Evolutionary conservation across 2,888 invertebrate genomes (phyloP).

Genomic region (Troides helena): DNA sequence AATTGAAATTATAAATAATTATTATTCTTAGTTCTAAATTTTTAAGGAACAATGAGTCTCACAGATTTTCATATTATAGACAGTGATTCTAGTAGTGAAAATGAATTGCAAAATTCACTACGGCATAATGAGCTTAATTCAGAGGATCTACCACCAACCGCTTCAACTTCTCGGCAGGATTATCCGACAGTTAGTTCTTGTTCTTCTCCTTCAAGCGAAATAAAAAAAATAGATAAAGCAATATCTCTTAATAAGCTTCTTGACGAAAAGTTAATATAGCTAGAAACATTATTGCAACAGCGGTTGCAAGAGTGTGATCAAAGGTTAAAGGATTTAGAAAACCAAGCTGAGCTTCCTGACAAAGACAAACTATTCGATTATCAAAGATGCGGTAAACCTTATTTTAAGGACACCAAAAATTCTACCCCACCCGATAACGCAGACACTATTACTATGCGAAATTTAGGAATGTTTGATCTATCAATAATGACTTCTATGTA

Average conservation of each 20-base stretch:
- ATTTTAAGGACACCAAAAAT: slow-evolving; percentile 82
- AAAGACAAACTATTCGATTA: slow-evolving; percentile 46
- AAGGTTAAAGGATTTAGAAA: slow-evolving; percentile 42
- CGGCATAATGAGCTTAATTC: slow-evolving; percentile 41
- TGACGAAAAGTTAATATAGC: slow-evolving; percentile 52
- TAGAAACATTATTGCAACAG: slow-evolving; percentile 51
- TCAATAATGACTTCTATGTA: slow-evolving; percentile 64
- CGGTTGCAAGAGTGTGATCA: slow-evolving; percentile 58
- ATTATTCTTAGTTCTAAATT: too few relatives aligned
- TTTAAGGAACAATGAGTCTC: too few relatives aligned
- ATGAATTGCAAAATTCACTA: slow-evolving; percentile 42
- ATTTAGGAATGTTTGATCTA: slow-evolving; percentile 67
- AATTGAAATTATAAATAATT: too few relatives aligned
- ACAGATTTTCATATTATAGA: slow-evolving; percentile 38
- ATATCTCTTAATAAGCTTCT: slow-evolving; percentile 61
- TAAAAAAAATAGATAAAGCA: slow-evolving; percentile 45
- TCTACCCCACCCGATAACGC: slow-evolving; percentile 80
- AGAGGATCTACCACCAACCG: slow-evolving; percentile 36
- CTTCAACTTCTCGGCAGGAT: slow-evolving; percentile 31
- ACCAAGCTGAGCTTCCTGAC: slow-evolving; percentile 35
- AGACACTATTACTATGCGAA: slow-evolving; percentile 73
- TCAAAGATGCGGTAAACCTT: slow-evolving; percentile 79
- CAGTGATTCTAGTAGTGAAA: slow-evolving; percentile 45
- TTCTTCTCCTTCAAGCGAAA: background rate
- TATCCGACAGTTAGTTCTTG: slow-evolving; percentile 28